Percentiles rank a stretch among this genome's conserved stretches.
Evolutionary conservation across 1,140 invertebrate genomes (phyloP).

Genomic region (Scaptomyza hsui): DNA sequence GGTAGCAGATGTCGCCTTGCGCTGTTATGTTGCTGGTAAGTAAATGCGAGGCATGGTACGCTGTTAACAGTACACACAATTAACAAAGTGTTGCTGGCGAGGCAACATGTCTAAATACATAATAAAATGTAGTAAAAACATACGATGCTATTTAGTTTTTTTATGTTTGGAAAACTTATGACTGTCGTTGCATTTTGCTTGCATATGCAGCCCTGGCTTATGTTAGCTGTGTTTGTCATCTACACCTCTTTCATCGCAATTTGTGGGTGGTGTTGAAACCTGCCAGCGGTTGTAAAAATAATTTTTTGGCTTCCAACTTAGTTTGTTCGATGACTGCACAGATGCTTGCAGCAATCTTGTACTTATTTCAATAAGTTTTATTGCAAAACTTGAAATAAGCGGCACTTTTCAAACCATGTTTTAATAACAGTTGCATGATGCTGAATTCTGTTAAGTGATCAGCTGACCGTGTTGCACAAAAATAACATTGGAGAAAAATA

Average conservation of each 20-base stretch:
- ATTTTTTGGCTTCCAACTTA: too few species aligned
- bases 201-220: background rate
- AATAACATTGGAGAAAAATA: conserved; percentile 5
- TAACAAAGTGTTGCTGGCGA: too few species aligned
- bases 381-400: background rate
- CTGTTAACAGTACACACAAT: too few species aligned
- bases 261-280: too few species aligned
- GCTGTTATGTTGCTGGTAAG: background rate
- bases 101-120: background rate
- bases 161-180: background rate
- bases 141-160: background rate
- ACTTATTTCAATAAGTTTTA: background rate
- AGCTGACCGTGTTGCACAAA: conserved; percentile 12
- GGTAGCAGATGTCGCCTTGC: too few species aligned
- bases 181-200: background rate
- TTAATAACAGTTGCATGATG: background rate
- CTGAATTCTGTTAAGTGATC: conserved; percentile 17
- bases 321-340: too few species aligned
- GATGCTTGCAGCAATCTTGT: too few species aligned
- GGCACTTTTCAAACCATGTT: background rate
- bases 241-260: too few species aligned
- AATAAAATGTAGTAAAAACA: background rate
- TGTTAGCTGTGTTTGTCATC: background rate
- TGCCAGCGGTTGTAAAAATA: too few species aligned
- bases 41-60: background rate